Base-by-base conservation (phyloP, 2,113 vertebrate species). In the Rhizomys pruinosus region DNA sequence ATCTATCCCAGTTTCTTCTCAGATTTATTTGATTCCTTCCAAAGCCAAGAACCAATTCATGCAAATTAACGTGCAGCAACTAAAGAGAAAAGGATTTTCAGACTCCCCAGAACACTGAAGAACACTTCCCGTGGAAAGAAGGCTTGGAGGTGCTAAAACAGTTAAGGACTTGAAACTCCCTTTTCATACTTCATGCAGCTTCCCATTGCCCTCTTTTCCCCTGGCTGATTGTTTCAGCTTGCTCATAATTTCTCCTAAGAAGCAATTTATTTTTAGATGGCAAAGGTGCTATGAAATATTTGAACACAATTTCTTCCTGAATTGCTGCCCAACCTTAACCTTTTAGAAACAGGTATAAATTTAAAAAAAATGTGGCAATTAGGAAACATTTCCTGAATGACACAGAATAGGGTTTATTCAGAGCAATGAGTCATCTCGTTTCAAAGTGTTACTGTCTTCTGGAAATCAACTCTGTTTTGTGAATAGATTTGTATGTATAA, bases 1-100 rank as follows among this genome's bases (percentile, higher is more conserved):
- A 87, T 94, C 76, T 92, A 92, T 97, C 95, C 95, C 96, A 96
- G 90, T 93, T 92, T 95, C 91, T 92, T 92, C 92, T 90, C 68
- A 97, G 92, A 84, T 96, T 97, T 92, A 82, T 61, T 57, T 12
- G 76, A 90, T 15, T n/a, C 17, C 47, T 94, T 90, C 84, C 52
- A 96, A 97, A 94, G 68, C 84, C 80, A 42, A 61, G 76, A 94
- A 93, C 0, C 34, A 85, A 61, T 81, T 80, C 59, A 90, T 84
- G 78, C 86, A 90, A 95, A 97, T 92, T 84, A 94, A 91, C 37
- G 39, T 63, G 61, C 25, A 5, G 61, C 71, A 80, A 44, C 29
- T 95, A 84, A 95, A 95, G 44, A 90, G 84, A 81, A 95, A 93
- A 93, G 55, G 89, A 96, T 95, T 95, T 92, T 64, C 42, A 96